phyloP scores from a whole-genome alignment of 2,888 invertebrate genomes.

The Meandrusa payeni region DNA sequence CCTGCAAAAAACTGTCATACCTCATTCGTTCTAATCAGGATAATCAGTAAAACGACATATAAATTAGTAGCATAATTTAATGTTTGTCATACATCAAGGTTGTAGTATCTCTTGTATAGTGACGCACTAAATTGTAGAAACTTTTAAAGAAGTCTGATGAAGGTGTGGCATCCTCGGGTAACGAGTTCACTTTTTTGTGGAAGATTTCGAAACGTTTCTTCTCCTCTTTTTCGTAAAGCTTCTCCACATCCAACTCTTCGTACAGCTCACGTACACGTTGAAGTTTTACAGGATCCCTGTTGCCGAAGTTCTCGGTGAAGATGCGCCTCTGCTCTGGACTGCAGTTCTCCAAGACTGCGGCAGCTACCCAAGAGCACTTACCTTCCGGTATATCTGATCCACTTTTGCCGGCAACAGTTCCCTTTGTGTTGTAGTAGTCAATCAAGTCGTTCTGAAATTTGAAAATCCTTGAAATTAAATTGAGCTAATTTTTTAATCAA shows the following conservation, averaged over 20 bases:
- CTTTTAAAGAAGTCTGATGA: slow-evolving; percentile 5
- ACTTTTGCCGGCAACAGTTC: slow-evolving; percentile 89
- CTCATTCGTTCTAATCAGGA: too few species aligned
- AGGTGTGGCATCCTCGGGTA: slow-evolving; percentile 7
- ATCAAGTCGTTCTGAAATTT: slow-evolving; percentile 87
- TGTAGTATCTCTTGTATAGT: slow-evolving; percentile 2
- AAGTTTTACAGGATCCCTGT: slow-evolving; percentile 81
- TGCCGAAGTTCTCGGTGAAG: slow-evolving; percentile 84
- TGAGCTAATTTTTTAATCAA: not conserved
- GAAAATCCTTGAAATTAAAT: not conserved
- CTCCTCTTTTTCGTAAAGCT: slow-evolving; percentile 77
- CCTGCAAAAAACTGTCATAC: too few species aligned
- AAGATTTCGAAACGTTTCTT: not conserved
- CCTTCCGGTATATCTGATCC: slow-evolving; percentile 95
- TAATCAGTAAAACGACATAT: too few species aligned
- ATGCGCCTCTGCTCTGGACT: slow-evolving; percentile 79
- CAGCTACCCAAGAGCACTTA: slow-evolving; percentile 95
- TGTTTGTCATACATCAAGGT: slow-evolving; percentile 6
- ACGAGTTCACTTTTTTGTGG: not conserved
- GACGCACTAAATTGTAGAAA: not conserved
- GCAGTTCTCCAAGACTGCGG: slow-evolving; percentile 90
- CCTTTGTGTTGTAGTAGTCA: slow-evolving; percentile 90
- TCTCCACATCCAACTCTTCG: slow-evolving; percentile 83
- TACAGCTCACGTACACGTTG: slow-evolving; percentile 51
- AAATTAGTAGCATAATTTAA: too few species aligned